These are phyloP conservation scores for Hylia prasina DNA, from an alignment of 2,113 vertebrate species.

Conservation along the genomic window DNA sequence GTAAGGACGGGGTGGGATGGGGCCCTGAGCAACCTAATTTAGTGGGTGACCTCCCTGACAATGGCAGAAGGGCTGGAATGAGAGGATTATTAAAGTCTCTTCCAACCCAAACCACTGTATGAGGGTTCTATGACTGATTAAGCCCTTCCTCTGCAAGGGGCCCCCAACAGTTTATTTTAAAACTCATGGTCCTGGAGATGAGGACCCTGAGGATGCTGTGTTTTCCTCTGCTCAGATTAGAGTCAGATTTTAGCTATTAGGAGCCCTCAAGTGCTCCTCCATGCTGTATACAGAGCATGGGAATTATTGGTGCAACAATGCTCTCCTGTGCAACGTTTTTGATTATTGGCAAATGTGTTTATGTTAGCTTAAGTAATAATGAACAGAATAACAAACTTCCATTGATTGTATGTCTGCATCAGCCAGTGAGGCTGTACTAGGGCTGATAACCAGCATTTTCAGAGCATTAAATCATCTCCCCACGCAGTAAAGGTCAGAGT, in stretches of 20 bases:
- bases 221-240: neutral
- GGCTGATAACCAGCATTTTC: neutral
- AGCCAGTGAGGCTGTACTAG: neutral
- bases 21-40: too few species aligned
- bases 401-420: neutral
- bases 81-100: neutral
- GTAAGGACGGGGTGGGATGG: neutral
- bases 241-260: neutral
- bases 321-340: neutral
- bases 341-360: neutral
- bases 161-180: fast-evolving
- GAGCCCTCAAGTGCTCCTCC: neutral
- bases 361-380: neutral
- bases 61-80: neutral
- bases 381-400: neutral
- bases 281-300: fast-evolving
- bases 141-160: neutral
- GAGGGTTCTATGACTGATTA: fast-evolving
- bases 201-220: fast-evolving
- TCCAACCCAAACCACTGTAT: neutral
- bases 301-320: fast-evolving
- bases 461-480: neutral
- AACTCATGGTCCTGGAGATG: neutral
- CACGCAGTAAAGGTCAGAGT: neutral
- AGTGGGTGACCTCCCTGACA: too few species aligned